Evolutionary conservation across 2,797 vertebrate genomes (phyloP), one percentile per base, ranked within the genome.

Genomic region (Apogon hyalosoma): DNA sequence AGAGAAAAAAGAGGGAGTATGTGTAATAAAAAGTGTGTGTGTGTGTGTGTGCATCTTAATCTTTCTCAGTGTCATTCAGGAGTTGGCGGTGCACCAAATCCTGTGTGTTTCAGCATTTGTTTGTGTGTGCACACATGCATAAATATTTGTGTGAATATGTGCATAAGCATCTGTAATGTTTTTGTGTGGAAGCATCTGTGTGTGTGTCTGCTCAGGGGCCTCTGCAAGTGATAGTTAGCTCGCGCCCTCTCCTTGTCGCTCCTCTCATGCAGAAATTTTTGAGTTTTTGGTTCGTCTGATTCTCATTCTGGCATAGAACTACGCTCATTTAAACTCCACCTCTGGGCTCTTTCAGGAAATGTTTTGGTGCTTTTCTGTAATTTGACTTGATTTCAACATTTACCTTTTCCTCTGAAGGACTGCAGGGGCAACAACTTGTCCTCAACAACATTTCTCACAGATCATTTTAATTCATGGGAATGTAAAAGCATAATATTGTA

Each of bases 71-170:
- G 57, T 53, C 80, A 76, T 65, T 24, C 19, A 60, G 69, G 49
- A 84, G 53, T 78, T 85, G 87, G 80, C 79, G 77, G 51, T 31
- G 14, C 73, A 70, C 74, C 78, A 80, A 70, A 66, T 62, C 47
- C 2, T 31, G 47, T 73, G 40, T 70, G 49, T 77, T 7, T 63
- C 49, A 51, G 68, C 33, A 31, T 56, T 49, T 75, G 10, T 40
- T 39, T 11, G 16, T 45, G 56, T 42, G 14, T 55, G 59, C 24
- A 36, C 1, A 21, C 41, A 31, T 68, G 60, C 47, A 63, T 45
- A 31, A 61, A 77, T 57, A 53, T 41, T 12, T 36, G 31, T 39
- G 18, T 56, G 58, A 10, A 12, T 8, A 40, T 28, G 19, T 50
- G 55, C 66, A 47, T 31, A 53, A 65, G 69, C 73, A 63, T 79